phyloP scores from a whole-genome alignment of 2,888 invertebrate genomes.

The Aleiodes testaceus region DNA sequence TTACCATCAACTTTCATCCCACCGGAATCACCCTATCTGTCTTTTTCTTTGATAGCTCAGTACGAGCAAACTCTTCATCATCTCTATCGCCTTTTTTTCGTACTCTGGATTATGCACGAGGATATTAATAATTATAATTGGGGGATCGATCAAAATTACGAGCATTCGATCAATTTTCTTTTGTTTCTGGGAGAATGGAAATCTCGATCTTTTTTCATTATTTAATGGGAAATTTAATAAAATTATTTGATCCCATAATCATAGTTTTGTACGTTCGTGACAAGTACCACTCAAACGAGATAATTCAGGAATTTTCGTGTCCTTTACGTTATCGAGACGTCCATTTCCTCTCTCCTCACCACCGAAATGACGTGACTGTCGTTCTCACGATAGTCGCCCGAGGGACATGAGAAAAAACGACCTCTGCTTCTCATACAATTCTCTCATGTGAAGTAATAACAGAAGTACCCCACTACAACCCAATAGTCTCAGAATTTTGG shows the following conservation, averaged over 20 bases:
- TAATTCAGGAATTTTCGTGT: conserved; percentile 6
- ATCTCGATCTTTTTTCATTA: background rate
- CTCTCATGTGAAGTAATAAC: conserved; percentile 22
- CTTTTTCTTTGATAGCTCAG: conserved; percentile 14
- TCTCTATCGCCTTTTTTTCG: conserved; percentile 41
- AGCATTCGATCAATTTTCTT: background rate
- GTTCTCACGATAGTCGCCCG: conserved; percentile 31
- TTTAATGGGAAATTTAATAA: background rate
- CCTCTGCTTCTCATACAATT: background rate
- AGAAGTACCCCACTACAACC: conserved; percentile 4
- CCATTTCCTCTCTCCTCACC: background rate
- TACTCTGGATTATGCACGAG: conserved; percentile 25
- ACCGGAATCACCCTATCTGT: conserved; percentile 12
- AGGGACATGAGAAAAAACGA: conserved; percentile 28
- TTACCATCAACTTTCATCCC: conserved; percentile 50
- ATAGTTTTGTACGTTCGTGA: conserved; percentile 2
- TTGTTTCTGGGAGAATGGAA: too few relatives aligned
- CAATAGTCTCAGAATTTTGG: conserved; percentile 28
- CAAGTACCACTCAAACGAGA: background rate
- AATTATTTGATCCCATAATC: background rate
- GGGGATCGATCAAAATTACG: conserved; percentile 4
- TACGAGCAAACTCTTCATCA: conserved; percentile 7
- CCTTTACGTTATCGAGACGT: conserved; percentile 15
- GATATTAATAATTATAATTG: conserved; percentile 10
- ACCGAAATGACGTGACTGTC: conserved; percentile 28